Conservation (phyloP, 2,797 vertebrate genomes). For the Eleutherodactylus coqui region DNA sequence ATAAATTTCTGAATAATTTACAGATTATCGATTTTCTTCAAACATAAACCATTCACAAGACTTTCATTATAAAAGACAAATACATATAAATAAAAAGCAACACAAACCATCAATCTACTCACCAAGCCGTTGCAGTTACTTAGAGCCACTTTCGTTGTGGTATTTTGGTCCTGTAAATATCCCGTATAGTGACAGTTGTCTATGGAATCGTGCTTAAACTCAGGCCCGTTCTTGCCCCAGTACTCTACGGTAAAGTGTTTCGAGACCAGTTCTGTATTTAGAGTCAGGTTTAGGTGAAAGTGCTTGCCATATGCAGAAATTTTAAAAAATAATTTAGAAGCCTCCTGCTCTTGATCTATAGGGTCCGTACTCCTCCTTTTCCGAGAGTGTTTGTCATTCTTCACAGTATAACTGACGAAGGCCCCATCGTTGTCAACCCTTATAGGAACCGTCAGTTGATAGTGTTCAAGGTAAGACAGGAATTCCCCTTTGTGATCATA, state of each 20-base stretch:
- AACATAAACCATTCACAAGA: not conserved
- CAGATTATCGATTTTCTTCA: not conserved
- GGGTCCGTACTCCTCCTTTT: slow-evolving; percentile 85
- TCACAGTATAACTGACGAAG: slow-evolving; percentile 98
- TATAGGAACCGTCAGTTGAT: slow-evolving; percentile 94
- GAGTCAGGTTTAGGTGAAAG: slow-evolving; percentile 97
- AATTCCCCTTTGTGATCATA: slow-evolving; percentile 93
- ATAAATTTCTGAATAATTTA: not conserved
- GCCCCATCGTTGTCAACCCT: slow-evolving; percentile 93
- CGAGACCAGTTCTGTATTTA: slow-evolving; percentile 93
- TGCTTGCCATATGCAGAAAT: slow-evolving; percentile 97
- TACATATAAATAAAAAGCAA: not conserved
- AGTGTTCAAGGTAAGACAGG: slow-evolving; percentile 98
- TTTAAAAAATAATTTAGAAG: slow-evolving; percentile 92
- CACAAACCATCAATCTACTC: slow-evolving; percentile 73
- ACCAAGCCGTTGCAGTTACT: slow-evolving; percentile 98
- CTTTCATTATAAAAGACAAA: not conserved
- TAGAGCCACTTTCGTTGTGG: slow-evolving; percentile 91
- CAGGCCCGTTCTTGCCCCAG: slow-evolving; percentile 91
- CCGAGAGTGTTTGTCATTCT: slow-evolving; percentile 88
- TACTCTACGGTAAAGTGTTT: slow-evolving; percentile 97
- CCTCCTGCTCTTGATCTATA: slow-evolving; percentile 80
- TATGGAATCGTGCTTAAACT: slow-evolving; percentile 89
- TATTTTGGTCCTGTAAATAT: slow-evolving; percentile 89
- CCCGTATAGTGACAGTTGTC: slow-evolving; percentile 97